Evolutionary conservation across 2,113 vertebrate genomes (phyloP).

Genomic region (Zeus faber): DNA sequence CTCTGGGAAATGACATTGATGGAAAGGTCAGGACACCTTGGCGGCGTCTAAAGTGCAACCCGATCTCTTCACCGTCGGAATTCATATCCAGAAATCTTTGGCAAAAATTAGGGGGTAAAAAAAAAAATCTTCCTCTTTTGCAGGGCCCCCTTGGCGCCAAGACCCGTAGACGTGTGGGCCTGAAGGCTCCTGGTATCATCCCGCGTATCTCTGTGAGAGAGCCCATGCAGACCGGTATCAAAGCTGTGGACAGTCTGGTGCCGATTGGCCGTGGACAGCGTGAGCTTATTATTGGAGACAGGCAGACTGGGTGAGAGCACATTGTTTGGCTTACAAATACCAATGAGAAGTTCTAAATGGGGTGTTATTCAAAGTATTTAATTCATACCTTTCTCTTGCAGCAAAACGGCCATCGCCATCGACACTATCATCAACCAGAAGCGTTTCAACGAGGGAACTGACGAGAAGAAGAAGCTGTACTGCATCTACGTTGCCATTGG

Average conservation of each 20-base stretch:
- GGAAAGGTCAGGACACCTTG: slow-evolving; percentile 81
- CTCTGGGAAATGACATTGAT: slow-evolving; percentile 93
- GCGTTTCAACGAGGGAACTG: slow-evolving; percentile 92
- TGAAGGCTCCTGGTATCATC: slow-evolving; percentile 97
- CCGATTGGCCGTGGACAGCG: slow-evolving; percentile 96
- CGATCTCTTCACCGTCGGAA: neutral
- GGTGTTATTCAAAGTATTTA: too few relatives aligned
- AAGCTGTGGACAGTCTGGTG: slow-evolving; percentile 96
- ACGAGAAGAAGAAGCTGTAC: slow-evolving; percentile 98
- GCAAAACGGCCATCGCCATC: slow-evolving; percentile 96
- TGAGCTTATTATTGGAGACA: slow-evolving; percentile 96
- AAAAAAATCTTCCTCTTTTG: neutral
- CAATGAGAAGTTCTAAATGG: too few relatives aligned
- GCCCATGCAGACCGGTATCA: slow-evolving; percentile 98
- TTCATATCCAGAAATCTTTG: too few relatives aligned
- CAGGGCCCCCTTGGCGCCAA: slow-evolving; percentile 85
- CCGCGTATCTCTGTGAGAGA: slow-evolving; percentile 96
- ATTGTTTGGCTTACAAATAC: too few relatives aligned
- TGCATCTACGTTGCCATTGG: slow-evolving; percentile 98
- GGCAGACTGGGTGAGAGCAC: slow-evolving; percentile 88
- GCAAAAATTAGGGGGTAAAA: too few relatives aligned
- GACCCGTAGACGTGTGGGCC: slow-evolving; percentile 87
- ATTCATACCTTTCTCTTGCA: slow-evolving; percentile 60
- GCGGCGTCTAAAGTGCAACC: neutral
- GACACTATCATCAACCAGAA: slow-evolving; percentile 99